Conservation (phyloP, 2,888 invertebrate species). For the Synanthedon formicaeformis region DNA sequence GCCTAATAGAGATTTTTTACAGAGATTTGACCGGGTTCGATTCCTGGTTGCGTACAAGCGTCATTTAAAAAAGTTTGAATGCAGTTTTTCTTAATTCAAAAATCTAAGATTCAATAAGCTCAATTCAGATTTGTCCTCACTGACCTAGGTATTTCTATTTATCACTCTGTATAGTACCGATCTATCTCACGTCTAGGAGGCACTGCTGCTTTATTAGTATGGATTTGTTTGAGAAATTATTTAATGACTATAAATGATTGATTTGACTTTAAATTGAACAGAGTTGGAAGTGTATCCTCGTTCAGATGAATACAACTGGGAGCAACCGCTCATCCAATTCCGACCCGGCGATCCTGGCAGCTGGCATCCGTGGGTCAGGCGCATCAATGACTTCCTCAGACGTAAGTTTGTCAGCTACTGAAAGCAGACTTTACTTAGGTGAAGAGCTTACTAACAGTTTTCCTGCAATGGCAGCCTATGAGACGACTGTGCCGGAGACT, state of each 20-base stretch:
- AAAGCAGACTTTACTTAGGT: too few relatives aligned
- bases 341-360: conserved; percentile 45
- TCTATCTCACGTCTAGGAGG: not conserved
- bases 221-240: not conserved
- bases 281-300: conserved; percentile 60
- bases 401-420: conserved; percentile 18
- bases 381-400: conserved; percentile 50
- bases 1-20: too few relatives aligned
- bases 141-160: not conserved
- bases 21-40: too few relatives aligned
- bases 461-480: conserved; percentile 31
- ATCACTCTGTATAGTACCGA: not conserved
- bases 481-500: conserved; percentile 49
- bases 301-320: conserved; percentile 45
- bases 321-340: conserved; percentile 55
- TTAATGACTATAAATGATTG: not conserved
- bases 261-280: conserved; percentile 9
- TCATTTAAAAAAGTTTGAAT: too few relatives aligned
- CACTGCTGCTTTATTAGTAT: too few relatives aligned
- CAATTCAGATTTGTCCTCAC: too few relatives aligned
- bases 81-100: too few relatives aligned
- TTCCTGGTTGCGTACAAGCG: too few relatives aligned
- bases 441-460: not conserved
- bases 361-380: conserved; percentile 54
- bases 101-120: too few relatives aligned